Base-by-base conservation (phyloP, 1,140 invertebrate species). In the Atta colombica region DNA sequence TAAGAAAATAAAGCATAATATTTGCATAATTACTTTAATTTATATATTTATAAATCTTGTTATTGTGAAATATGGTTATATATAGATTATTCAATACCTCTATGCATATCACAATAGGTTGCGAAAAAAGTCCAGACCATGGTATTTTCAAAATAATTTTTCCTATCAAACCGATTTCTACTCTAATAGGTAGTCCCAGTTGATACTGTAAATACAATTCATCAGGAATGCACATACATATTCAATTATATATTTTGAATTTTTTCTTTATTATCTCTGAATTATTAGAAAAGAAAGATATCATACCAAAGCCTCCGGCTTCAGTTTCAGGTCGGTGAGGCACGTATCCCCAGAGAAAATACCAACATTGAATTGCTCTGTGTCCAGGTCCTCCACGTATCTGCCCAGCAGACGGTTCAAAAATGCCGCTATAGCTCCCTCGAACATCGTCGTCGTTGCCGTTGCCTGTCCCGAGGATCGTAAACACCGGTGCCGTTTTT, bases 261-360 rank as follows among this genome's bases (percentile, higher is more conserved):
- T 49, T 2, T 45, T 10, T 35, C 31, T 45, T 10, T 61, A 61
- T 61, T 28, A 16, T 3, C 16, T 14, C 6, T 53, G 21, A 12
- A 18, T n/a, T 45, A 81, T 25, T 12, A 28, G 16, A n/a, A 69
- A 16, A 3, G 2, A 49, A 39, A 68, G 35, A 49, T 2, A 21
- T 63, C 96, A 96, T 96, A 98, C 98, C 96, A 98, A 92, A 86
- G 98, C 97, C 94, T 98, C 98, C 45, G 97, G 97, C 94, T 97
- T 97, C 10, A 98, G 95, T 94, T 97, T 97, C 21, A 98, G 95
- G 93, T 98, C 97, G 35, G 96, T 97, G 18, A 98, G 96, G 92
- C 97, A 97, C 12, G 98, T 97, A 90, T 97, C 96, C 88, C 98
- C 98, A 75, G 97, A 97, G 92, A 98, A 98, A 84, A 98, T 98